phyloP scores from a whole-genome alignment of 2,888 invertebrate genomes.

The Aromia moschata region DNA sequence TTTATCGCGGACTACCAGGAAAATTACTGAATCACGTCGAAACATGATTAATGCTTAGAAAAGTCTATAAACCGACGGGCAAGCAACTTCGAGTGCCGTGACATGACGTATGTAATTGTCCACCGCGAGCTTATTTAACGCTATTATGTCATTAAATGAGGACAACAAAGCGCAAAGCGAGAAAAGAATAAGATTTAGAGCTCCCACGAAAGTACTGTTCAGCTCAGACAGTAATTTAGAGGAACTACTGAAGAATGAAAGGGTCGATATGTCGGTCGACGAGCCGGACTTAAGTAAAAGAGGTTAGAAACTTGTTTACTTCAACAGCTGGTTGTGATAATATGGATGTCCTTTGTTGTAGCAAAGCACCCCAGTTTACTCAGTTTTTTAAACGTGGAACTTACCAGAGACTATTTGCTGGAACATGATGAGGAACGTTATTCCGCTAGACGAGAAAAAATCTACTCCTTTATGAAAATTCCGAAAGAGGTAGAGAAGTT shows the following conservation, averaged over 20 bases:
- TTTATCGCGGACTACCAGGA: constrained; percentile 1
- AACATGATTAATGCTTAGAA: constrained; percentile 11
- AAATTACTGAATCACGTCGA: constrained; percentile 9
- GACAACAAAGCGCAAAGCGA: constrained; percentile 43
- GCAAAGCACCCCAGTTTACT: constrained; percentile 63
- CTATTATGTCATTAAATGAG: constrained; percentile 21
- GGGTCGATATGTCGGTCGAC: constrained; percentile 39
- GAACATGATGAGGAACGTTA: constrained; percentile 96
- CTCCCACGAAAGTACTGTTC: constrained; percentile 61
- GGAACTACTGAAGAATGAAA: constrained; percentile 54
- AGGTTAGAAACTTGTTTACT: constrained; percentile 16
- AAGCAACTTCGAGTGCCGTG: constrained; percentile 6
- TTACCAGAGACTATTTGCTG: constrained; percentile 90
- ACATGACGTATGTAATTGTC: constrained; percentile 18
- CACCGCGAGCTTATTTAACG: constrained; percentile 10
- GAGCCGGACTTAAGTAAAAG: constrained; percentile 17
- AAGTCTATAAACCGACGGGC: constrained; percentile 8
- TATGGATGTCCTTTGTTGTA: constrained; percentile 45
- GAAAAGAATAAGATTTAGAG: constrained; percentile 65
- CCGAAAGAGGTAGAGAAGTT: constrained; percentile 92
- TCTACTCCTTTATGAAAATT: constrained; percentile 96
- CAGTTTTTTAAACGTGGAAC: constrained; percentile 84
- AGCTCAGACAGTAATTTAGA: constrained; percentile 60
- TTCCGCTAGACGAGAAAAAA: constrained; percentile 91
- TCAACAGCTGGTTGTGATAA: constrained; percentile 12